These are phyloP conservation scores for Otolemur garnettii DNA, from an alignment of 2,113 vertebrate species.

Conservation along the genomic window DNA sequence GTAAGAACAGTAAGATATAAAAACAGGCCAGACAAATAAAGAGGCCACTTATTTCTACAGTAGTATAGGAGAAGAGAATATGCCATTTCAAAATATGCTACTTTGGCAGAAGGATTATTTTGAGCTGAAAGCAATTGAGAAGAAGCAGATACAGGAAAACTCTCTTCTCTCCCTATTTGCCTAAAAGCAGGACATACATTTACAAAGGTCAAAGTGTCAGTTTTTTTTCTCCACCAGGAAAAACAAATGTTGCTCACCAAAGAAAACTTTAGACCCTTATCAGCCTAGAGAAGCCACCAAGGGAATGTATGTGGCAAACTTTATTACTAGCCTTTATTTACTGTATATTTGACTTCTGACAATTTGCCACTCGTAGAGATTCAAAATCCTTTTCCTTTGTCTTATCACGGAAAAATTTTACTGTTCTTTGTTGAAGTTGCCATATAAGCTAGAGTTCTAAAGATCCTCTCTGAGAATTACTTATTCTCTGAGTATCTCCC, in stretches of 20 bases:
- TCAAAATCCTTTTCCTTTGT: background rate
- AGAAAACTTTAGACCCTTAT: background rate
- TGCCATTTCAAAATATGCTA: background rate
- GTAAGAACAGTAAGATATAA: background rate
- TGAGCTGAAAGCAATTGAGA: slow-evolving; percentile 9
- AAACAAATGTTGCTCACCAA: background rate
- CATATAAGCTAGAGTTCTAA: background rate
- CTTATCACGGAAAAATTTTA: background rate
- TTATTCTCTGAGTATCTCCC: background rate
- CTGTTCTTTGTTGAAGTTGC: background rate
- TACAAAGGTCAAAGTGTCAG: background rate
- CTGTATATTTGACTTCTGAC: background rate
- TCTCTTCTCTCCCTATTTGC: background rate
- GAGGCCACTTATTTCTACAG: background rate
- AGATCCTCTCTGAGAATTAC: background rate
- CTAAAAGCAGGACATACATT: background rate
- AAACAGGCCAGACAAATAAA: background rate
- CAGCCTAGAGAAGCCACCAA: background rate
- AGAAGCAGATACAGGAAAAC: background rate
- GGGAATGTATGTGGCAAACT: background rate
- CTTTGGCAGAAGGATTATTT: background rate
- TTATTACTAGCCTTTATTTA: background rate
- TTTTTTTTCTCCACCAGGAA: background rate
- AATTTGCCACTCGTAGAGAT: background rate
- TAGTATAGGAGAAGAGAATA: background rate